Evolutionary conservation across 2,113 vertebrate genomes (phyloP).

Genomic region (Elgaria multicarinata): DNA sequence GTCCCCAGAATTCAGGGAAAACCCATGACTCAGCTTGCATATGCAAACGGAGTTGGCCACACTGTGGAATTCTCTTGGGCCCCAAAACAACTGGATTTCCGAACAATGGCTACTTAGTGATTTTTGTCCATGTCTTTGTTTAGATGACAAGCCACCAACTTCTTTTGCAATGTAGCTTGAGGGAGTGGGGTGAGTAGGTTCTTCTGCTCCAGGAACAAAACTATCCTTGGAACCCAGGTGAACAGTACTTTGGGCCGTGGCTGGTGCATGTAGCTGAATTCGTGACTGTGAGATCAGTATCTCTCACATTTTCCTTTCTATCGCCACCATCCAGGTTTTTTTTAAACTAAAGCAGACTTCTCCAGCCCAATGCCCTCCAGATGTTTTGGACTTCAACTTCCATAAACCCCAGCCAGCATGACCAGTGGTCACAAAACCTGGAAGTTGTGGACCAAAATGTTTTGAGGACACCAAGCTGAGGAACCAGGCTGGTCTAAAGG

Average conservation of each 20-base stretch:
- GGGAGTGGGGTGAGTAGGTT: accelerated
- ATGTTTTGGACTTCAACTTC: background rate
- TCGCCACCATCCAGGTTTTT: background rate
- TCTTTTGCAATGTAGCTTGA: too few species aligned
- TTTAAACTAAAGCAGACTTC: background rate
- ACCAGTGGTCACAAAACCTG: background rate
- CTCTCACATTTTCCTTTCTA: background rate
- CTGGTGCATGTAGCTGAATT: background rate
- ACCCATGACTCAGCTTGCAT: too few species aligned
- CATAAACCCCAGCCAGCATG: background rate
- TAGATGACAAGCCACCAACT: background rate
- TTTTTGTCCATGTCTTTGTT: background rate
- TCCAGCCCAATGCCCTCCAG: background rate
- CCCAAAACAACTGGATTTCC: too few species aligned
- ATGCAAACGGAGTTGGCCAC: too few species aligned
- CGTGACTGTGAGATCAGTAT: background rate
- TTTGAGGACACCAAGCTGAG: too few species aligned
- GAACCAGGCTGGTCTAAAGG: background rate
- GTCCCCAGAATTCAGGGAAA: too few species aligned
- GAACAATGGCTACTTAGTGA: too few species aligned
- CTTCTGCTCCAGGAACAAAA: background rate
- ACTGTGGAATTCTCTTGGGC: too few species aligned
- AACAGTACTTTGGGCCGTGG: background rate
- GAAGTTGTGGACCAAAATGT: background rate
- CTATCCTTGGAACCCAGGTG: background rate